Evolutionary conservation across 2,797 vertebrate genomes (phyloP).

Genomic region (Pteronotus mesoamericanus): DNA sequence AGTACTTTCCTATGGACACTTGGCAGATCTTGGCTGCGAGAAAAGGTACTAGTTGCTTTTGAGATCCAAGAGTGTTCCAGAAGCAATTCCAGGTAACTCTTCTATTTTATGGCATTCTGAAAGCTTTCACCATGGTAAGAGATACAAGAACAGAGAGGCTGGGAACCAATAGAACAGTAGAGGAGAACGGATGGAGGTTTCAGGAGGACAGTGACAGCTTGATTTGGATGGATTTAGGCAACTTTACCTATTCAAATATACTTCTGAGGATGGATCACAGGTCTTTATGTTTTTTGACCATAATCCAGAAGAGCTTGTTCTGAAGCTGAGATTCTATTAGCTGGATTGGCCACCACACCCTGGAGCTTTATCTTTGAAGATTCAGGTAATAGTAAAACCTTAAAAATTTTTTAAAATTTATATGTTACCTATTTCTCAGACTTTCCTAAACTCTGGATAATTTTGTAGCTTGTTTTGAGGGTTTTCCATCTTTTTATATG

Average conservation of each 20-base stretch:
- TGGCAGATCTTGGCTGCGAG: neutral
- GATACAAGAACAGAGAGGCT: neutral
- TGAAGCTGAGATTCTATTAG: neutral
- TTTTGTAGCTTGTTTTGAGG: neutral
- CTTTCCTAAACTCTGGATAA: neutral
- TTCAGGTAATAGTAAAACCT: neutral
- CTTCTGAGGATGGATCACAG: neutral
- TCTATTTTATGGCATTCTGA: neutral
- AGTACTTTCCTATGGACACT: neutral
- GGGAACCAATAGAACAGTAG: accelerated
- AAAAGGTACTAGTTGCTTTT: neutral
- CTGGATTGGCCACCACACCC: neutral
- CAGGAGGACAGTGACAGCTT: neutral
- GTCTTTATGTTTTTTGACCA: neutral
- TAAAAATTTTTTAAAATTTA: neutral
- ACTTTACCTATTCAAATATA: neutral
- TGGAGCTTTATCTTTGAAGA: neutral
- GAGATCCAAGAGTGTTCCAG: neutral
- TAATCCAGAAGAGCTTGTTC: neutral
- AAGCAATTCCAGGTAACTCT: neutral
- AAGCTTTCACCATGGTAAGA: neutral
- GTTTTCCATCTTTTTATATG: neutral
- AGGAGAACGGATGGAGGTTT: neutral
- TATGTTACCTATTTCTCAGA: neutral
- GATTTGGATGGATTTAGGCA: neutral